phyloP scores from a whole-genome alignment of 2,113 vertebrate genomes.

The Salvelinus alpinus region DNA sequence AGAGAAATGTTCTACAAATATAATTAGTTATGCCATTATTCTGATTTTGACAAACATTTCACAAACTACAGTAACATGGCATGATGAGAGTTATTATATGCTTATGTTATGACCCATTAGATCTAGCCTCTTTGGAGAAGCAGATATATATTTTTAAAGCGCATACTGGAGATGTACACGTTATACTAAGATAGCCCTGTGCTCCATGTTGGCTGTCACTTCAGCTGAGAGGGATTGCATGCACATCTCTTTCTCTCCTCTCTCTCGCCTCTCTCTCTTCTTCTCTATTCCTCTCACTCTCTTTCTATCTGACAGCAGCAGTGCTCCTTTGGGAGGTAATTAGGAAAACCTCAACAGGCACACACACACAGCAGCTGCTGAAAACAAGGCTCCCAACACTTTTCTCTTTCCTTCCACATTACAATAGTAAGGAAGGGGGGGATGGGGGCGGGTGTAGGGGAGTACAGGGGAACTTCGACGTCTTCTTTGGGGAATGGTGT shows the following conservation, averaged over 20 bases:
- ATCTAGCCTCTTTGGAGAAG: slow-evolving; percentile 13
- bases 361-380: slow-evolving; percentile 62
- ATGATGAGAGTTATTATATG: slow-evolving; percentile 15
- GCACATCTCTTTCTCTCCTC: slow-evolving; percentile 26
- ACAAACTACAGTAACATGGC: slow-evolving; percentile 5
- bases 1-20: neutral
- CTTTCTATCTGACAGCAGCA: slow-evolving; percentile 60
- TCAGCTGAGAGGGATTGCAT: slow-evolving; percentile 36
- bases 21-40: neutral
- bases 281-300: slow-evolving; percentile 30
- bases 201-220: slow-evolving; percentile 42
- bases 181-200: slow-evolving; percentile 29
- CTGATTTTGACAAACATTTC: neutral
- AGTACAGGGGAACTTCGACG: slow-evolving; percentile 17
- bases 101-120: slow-evolving; percentile 20
- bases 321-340: slow-evolving; percentile 76
- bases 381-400: slow-evolving; percentile 61
- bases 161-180: slow-evolving; percentile 21
- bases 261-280: slow-evolving; percentile 20
- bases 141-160: slow-evolving; percentile 50
- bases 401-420: slow-evolving; percentile 44
- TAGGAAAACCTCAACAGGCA: slow-evolving; percentile 74
- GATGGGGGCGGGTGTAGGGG: slow-evolving; percentile 9
- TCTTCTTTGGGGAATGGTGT: slow-evolving; percentile 40
- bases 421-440: slow-evolving; percentile 28